Evolutionary conservation across 2,888 invertebrate genomes (phyloP), one percentile per base, ranked within the genome.

Genomic region (Chorisops tibialis): DNA sequence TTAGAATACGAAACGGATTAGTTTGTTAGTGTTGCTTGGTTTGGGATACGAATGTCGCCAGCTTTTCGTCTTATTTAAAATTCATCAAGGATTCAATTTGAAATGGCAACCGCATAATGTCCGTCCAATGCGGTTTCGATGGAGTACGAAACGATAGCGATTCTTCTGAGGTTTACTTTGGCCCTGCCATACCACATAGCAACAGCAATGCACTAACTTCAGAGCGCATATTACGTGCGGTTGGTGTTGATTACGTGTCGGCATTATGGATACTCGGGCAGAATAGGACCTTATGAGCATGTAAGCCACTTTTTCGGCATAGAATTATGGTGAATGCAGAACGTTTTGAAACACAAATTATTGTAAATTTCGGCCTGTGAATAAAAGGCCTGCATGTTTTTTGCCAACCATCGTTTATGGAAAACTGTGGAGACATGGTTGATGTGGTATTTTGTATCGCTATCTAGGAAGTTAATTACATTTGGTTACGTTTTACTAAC

Each of bases 51-150:
- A 41, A 41, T 12, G 12, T 16, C n/a, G 41, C 5, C 41, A 1
- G 12, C 16, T 11, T 41, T 41, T 41, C 12, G n/a, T 41, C 16
- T n/a, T 41, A 41, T 16, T 41, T 11, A 41, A 41, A 41, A n/a
- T n/a, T 30, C 51, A 50, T 60, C 49, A 49, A 48, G 60, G 60
- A 60, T 50, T 50, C 51, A 50, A 60, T 50, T 60, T 50, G 51
- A 51, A 50, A 50, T 50, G 59, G 16, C 50, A 50, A 41, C 41
- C 41, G 4, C 41, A 41, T 41, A 41, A 41, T 41, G 12, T 41
- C 11, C 16, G 12, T 41, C 14, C 6, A 11, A 41, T 41, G 41
- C 5, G 41, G 41, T 41, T 41, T 16, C 41, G n/a, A 16, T 41
- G 12, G n/a, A 41, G 6, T 9, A 30, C 7, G 9, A 2, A 7